A percentile compares a stretch with the other conserved stretches of the same genome.
phyloP scores from a whole-genome alignment of 2,113 vertebrate species.

The Pimephales promelas region DNA sequence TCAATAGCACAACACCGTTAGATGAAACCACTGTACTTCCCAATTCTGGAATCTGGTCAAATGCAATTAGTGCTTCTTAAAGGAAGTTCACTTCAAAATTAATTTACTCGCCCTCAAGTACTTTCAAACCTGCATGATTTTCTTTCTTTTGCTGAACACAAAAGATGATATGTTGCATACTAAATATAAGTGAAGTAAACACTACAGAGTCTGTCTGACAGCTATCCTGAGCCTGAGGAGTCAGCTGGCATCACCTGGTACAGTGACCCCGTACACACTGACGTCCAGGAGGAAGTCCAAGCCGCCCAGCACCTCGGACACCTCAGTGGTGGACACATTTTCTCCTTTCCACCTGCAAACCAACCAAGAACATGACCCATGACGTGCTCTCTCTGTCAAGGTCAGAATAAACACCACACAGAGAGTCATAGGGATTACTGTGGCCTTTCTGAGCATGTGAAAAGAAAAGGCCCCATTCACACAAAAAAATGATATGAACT shows the following conservation, averaged over 20 bases:
- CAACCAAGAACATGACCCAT: neutral
- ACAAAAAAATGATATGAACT: too few species aligned
- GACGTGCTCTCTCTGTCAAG: too few species aligned
- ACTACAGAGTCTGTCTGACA: neutral
- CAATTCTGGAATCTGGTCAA: too few species aligned
- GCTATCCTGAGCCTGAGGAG: neutral
- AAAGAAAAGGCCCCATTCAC: neutral
- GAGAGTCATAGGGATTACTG: too few species aligned
- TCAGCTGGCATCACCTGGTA: constrained; percentile 75
- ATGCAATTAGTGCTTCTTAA: too few species aligned
- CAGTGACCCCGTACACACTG: constrained; percentile 82
- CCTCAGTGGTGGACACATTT: constrained; percentile 90
- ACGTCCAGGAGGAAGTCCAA: constrained; percentile 84
- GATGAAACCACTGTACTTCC: too few species aligned
- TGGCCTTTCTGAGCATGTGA: neutral
- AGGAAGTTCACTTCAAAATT: too few species aligned
- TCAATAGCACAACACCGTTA: neutral
- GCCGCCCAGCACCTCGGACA: constrained; percentile 77
- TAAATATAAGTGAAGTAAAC: neutral
- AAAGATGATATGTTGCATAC: too few species aligned
- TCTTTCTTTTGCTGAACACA: too few species aligned
- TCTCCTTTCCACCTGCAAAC: constrained; percentile 89
- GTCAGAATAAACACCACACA: too few species aligned
- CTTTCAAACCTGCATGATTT: too few species aligned
- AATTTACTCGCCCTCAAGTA: too few species aligned